Percentiles rank a stretch among this genome's conserved stretches.
These are phyloP conservation scores for Hypena proboscidalis DNA, from an alignment of 2,888 invertebrate species.

Conservation along the genomic window DNA sequence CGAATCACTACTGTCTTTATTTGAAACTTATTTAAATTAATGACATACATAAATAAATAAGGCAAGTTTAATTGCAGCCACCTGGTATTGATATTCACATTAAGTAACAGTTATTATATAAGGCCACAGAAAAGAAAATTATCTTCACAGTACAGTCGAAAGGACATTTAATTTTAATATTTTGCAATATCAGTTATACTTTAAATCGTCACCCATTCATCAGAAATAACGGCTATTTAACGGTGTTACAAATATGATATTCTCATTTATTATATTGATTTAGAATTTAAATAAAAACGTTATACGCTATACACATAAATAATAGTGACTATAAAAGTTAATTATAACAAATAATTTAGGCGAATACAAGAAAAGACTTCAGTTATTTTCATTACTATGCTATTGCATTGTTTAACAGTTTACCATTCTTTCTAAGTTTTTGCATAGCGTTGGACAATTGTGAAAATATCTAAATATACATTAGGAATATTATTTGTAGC, in stretches of 20 bases:
- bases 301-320: slow-evolving; percentile 60
- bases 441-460: slow-evolving; percentile 35
- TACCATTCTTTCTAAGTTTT: slow-evolving; percentile 23
- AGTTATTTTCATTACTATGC: slow-evolving; percentile 26
- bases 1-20: slow-evolving; percentile 39
- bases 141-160: slow-evolving; percentile 30
- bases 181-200: slow-evolving; percentile 29
- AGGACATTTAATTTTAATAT: slow-evolving; percentile 25
- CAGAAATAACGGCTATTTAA: slow-evolving; percentile 21
- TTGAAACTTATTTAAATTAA: slow-evolving; percentile 38
- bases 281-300: slow-evolving; percentile 53
- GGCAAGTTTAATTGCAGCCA: slow-evolving; percentile 38
- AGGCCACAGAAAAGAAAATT: slow-evolving; percentile 52
- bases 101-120: slow-evolving; percentile 51
- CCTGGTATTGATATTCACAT: slow-evolving; percentile 34
- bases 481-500: slow-evolving; percentile 39
- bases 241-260: slow-evolving; percentile 26
- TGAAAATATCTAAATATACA: slow-evolving; percentile 36
- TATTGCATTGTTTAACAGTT: slow-evolving; percentile 41
- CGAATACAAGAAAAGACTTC: slow-evolving; percentile 30
- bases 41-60: slow-evolving; percentile 28
- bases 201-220: slow-evolving; percentile 18
- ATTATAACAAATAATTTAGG: slow-evolving; percentile 53
- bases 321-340: slow-evolving; percentile 55
- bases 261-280: slow-evolving; percentile 30